A percentile compares a stretch with the other conserved stretches of the same genome.
Conservation (phyloP, 35 echinoderm and acorn worm species). For the Ophiothrix spiculata region DNA sequence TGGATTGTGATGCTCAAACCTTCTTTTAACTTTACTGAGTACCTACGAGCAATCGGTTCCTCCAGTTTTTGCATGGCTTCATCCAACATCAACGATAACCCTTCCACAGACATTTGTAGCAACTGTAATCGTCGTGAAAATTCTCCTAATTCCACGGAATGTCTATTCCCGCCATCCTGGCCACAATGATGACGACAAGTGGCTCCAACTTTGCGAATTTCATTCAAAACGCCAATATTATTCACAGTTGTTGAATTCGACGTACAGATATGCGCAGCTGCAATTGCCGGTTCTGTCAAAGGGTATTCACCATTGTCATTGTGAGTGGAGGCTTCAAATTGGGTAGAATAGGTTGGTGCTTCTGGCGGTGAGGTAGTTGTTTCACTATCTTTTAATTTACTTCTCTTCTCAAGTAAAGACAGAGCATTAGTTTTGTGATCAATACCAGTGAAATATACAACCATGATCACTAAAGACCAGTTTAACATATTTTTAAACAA, state of each 20-base stretch:
- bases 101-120: background rate
- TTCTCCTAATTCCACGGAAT: background rate
- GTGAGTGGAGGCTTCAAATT: no score
- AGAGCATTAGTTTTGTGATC: no score
- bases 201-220: background rate
- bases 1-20: no score
- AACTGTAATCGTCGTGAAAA: background rate
- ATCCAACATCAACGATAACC: background rate
- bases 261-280: background rate
- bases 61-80: background rate
- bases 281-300: no score
- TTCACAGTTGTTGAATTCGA: background rate
- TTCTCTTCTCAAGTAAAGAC: no score
- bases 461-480: no score
- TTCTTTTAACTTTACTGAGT: background rate
- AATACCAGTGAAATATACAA: no score
- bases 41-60: background rate
- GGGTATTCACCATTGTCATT: no score
- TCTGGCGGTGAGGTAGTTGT: no score
- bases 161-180: background rate
- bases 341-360: no score
- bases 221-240: background rate
- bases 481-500: no score
- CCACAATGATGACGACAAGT: background rate
- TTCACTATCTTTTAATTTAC: no score